Evolutionary conservation across 2,113 vertebrate species (phyloP).

Genomic region (Uria aalge): DNA sequence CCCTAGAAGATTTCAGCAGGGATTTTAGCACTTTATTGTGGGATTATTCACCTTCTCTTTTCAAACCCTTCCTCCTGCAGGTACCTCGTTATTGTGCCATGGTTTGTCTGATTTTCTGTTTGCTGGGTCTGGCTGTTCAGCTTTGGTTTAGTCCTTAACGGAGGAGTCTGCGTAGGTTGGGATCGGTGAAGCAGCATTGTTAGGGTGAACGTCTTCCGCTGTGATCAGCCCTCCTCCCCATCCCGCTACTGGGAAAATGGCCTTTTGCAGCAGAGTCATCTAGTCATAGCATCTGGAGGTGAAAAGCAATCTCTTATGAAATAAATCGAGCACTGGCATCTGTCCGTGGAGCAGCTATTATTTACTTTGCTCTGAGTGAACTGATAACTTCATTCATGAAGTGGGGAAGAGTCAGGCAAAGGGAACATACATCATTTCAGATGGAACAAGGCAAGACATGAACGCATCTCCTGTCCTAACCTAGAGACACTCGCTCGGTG

Average conservation of each 20-base stretch:
- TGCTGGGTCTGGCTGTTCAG: neutral
- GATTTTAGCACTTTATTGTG: neutral
- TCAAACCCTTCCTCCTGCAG: neutral
- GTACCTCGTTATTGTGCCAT: fast-evolving
- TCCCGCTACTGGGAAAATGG: neutral
- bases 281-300: neutral
- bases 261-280: neutral
- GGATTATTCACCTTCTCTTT: neutral
- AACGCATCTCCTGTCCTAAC: neutral
- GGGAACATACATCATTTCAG: neutral
- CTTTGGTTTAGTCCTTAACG: neutral
- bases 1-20: neutral
- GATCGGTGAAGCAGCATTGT: neutral
- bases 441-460: neutral
- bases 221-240: neutral
- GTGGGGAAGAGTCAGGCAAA: neutral
- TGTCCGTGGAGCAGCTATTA: neutral
- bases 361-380: neutral
- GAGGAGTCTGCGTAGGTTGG: neutral
- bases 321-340: neutral
- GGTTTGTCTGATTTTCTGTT: neutral
- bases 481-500: neutral
- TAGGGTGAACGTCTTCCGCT: neutral
- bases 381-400: neutral
- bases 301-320: neutral